Conservation (phyloP, 2,113 vertebrate species). For the Ophiodon elongatus region DNA sequence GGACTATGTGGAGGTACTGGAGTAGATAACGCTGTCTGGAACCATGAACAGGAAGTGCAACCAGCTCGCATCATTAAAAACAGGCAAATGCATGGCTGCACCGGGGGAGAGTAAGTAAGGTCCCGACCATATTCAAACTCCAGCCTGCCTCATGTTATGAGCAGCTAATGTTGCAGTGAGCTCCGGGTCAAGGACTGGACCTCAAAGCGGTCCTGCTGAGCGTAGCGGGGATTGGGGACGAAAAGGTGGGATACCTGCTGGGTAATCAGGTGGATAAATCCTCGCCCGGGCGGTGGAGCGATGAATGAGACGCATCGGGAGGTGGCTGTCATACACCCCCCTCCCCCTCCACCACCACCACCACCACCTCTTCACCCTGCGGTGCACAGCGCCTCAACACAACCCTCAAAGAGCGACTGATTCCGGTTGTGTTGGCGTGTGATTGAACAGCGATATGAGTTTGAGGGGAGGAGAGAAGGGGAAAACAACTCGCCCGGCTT, state of each 20-base stretch:
- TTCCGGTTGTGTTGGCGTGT: not conserved
- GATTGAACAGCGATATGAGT: constrained; percentile 4
- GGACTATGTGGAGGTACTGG: not conserved
- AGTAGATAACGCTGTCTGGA: not conserved
- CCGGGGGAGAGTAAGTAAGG: not conserved
- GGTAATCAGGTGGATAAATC: constrained; percentile 38
- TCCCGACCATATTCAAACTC: not conserved
- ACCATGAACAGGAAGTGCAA: not conserved
- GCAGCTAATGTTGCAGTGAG: constrained; percentile 18
- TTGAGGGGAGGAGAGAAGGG: not conserved
- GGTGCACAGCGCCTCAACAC: not conserved
- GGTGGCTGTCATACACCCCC: constrained; percentile 28
- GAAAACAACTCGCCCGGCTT: constrained; percentile 4
- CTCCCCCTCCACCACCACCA: not conserved
- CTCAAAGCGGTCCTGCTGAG: constrained; percentile 18
- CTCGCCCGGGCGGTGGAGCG: constrained; percentile 1
- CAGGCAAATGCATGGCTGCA: not conserved
- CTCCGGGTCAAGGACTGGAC: not conserved
- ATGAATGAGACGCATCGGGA: constrained; percentile 5
- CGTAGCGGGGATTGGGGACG: not conserved
- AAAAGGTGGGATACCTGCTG: constrained; percentile 15
- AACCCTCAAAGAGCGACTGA: not conserved
- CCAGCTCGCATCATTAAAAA: not conserved
- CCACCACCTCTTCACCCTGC: not conserved
- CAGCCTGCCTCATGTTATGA: not conserved